Evolutionary conservation across 2,113 vertebrate genomes (phyloP).

Genomic region (Menidia beryllina): DNA sequence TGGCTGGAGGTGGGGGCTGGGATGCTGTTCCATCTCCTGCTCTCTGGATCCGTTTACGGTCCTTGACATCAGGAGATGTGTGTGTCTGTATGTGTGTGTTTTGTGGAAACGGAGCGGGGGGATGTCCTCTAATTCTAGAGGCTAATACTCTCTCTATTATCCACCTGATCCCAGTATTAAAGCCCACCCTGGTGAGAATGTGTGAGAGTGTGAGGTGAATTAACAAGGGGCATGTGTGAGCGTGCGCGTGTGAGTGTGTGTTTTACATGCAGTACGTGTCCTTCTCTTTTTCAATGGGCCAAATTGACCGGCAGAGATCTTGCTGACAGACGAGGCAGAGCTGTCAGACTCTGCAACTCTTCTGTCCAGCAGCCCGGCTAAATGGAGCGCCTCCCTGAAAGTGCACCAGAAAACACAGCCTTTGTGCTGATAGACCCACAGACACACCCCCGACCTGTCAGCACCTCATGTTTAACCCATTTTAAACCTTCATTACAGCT

Average conservation of each 20-base stretch:
- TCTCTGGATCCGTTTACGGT: conserved; percentile 42
- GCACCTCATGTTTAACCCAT: not conserved
- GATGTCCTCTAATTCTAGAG: conserved; percentile 37
- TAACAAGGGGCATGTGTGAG: not conserved
- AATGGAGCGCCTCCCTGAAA: conserved; percentile 11
- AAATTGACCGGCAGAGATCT: conserved; percentile 42
- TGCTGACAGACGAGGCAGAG: conserved; percentile 39
- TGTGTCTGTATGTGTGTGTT: too few relatives aligned
- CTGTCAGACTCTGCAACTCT: conserved; percentile 24
- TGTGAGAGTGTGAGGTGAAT: conserved; percentile 20
- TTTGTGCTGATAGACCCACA: conserved; percentile 2
- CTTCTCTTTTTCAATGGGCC: conserved; percentile 38
- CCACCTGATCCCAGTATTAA: conserved; percentile 42
- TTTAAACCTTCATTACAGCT: not conserved
- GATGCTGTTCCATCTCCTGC: conserved; percentile 36
- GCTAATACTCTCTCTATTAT: conserved; percentile 57
- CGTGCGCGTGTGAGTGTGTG: not conserved
- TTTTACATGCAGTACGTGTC: conserved; percentile 33
- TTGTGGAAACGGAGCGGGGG: too few relatives aligned
- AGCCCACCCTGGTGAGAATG: conserved; percentile 23
- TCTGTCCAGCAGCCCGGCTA: conserved; percentile 19
- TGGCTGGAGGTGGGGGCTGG: conserved; percentile 56
- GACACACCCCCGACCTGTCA: not conserved
- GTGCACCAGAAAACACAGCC: conserved; percentile 21
- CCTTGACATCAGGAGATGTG: conserved; percentile 22